phyloP scores from a whole-genome alignment of 2,113 vertebrate genomes.

The Merops nubicus region DNA sequence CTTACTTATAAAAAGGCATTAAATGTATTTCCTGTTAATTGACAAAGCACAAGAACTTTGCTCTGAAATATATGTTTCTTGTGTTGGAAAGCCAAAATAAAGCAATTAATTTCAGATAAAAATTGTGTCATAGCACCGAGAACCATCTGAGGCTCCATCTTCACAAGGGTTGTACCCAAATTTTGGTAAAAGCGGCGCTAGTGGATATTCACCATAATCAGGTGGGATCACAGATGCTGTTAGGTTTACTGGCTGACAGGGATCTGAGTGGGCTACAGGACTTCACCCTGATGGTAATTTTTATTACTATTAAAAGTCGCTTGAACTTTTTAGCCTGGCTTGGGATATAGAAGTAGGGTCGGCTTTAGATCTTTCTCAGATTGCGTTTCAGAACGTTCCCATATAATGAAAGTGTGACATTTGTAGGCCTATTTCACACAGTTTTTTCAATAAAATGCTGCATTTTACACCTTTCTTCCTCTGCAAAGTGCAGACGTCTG shows the following conservation, averaged over 20 bases:
- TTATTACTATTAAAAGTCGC: neutral
- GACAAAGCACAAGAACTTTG: neutral
- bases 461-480: neutral
- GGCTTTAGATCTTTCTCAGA: neutral
- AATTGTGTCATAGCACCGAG: neutral
- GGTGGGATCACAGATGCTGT: neutral
- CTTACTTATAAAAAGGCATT: conserved; percentile 40
- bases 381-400: neutral
- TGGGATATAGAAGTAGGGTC: neutral
- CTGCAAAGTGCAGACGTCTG: neutral
- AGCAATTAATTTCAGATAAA: neutral
- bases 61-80: neutral
- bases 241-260: neutral
- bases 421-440: neutral
- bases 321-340: neutral
- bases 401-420: neutral
- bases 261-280: neutral
- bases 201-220: neutral
- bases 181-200: neutral
- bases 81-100: neutral
- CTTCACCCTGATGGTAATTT: neutral
- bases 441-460: neutral
- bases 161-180: fast-evolving
- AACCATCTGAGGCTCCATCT: neutral
- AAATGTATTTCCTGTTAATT: conserved; percentile 36